Evolutionary conservation across 2,888 invertebrate genomes (phyloP).

Genomic region (Nudaria mundana): DNA sequence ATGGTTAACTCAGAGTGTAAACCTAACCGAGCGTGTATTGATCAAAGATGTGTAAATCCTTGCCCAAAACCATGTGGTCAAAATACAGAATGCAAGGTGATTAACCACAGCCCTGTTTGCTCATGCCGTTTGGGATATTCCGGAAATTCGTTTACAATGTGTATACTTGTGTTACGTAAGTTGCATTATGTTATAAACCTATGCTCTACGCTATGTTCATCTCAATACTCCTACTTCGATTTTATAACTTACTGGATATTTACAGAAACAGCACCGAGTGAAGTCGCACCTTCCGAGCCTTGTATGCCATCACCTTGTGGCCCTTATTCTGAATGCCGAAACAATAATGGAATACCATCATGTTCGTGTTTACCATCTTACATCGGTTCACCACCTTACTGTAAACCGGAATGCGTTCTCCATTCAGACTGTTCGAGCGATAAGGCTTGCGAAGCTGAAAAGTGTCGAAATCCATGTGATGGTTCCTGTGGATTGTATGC

Average conservation of each 20-base stretch:
- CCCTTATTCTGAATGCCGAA: slow-evolving; percentile 86
- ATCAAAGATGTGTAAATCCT: slow-evolving; percentile 85
- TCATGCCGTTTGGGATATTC: slow-evolving; percentile 84
- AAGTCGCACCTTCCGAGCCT: slow-evolving; percentile 78
- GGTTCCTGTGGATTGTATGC: slow-evolving; percentile 85
- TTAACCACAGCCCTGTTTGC: slow-evolving; percentile 87
- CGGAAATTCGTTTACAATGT: slow-evolving; percentile 86
- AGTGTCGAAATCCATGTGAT: slow-evolving; percentile 86
- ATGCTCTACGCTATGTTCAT: no score
- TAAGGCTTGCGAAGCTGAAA: slow-evolving; percentile 84
- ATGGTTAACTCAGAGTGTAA: slow-evolving; percentile 84
- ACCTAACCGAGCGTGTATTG: slow-evolving; percentile 83
- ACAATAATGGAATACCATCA: slow-evolving; percentile 84
- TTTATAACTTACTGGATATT: no score
- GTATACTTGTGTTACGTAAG: slow-evolving; percentile 81
- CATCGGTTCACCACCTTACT: slow-evolving; percentile 83
- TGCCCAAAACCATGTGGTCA: slow-evolving; percentile 86
- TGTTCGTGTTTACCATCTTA: slow-evolving; percentile 86
- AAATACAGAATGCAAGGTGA: slow-evolving; percentile 85
- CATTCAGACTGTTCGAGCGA: slow-evolving; percentile 84
- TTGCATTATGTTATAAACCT: slow-evolving; percentile 13
- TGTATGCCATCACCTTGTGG: slow-evolving; percentile 89
- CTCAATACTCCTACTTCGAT: no score
- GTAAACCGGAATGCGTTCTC: slow-evolving; percentile 84
- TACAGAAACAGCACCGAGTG: slow-evolving; percentile 54